Evolutionary conservation across 2,113 vertebrate genomes (phyloP), one percentile per base, ranked within the genome.

Genomic region (Phyllostomus discolor): DNA sequence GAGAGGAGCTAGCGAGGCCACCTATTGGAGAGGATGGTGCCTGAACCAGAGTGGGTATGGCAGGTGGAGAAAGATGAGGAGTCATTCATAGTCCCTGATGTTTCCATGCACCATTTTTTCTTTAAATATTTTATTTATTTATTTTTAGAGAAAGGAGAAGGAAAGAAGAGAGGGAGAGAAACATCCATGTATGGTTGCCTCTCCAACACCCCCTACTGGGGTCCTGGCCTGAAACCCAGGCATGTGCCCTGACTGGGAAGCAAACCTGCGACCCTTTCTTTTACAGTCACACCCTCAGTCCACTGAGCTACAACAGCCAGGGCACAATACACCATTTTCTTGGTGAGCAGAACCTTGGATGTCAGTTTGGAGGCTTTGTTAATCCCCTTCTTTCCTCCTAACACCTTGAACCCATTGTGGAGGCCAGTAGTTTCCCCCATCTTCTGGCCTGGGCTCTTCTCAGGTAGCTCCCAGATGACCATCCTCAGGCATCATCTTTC

Each of bases 381-480:
- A 22, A 81, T 35, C 50, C 33, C 52, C 48, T 41, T 7, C 48
- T 31, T 54, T 31, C 9, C 7, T 7, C 38, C 38, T 28, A 54
- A 41, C 7, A 28, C 33, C 20, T 52, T 76, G 17, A 5, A 41
- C 0, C 1, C 59, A n/a, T 80, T 3, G 0, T 38, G 4, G 10
- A 48, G 38, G 22, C n/a, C 28, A 41, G 66, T 84, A 54, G 43
- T 38, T 38, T 64, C 7, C 35, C 50, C 41, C 43, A 28, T 20
- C 35, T 75, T 20, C 22, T 57, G 7, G 35, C 52, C 38, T 54
- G 7, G 33, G 7, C 48, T 81, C 17, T 75, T 50, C 24, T 59
- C 87, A 38, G 33, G 64, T 59, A 28, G 28, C 31, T 54, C 69
- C 52, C 35, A 79, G 24, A 17, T 33, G 80, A 54, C 57, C 35